phyloP scores from a whole-genome alignment of 2,797 vertebrate species.

The Enteromius fasciolatus region DNA sequence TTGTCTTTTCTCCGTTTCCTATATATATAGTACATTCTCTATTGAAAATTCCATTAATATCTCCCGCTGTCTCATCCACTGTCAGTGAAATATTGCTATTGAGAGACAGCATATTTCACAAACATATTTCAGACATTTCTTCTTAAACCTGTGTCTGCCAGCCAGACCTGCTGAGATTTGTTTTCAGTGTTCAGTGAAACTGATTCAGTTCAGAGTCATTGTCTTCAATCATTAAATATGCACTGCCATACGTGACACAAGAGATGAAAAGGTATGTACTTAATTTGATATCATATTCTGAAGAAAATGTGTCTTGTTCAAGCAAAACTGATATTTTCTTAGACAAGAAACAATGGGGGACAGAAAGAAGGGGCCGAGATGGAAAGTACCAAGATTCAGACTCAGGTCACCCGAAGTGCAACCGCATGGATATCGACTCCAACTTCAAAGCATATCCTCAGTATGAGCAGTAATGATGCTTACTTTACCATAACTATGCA shows the following conservation, averaged over 20 bases:
- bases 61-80: conserved; percentile 15
- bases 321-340: not conserved
- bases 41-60: conserved; percentile 41
- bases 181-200: conserved; percentile 8
- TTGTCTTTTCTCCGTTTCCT: conserved; percentile 23
- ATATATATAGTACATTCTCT: conserved; percentile 17
- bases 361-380: not conserved
- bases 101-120: conserved; percentile 25
- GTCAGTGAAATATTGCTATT: conserved; percentile 42
- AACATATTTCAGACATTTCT: conserved; percentile 8
- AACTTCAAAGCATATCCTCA: not conserved
- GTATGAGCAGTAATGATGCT: not conserved
- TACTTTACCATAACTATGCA: not conserved
- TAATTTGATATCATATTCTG: not conserved
- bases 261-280: not conserved
- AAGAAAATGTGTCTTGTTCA: not conserved
- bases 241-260: conserved; percentile 2
- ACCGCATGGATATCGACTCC: not conserved
- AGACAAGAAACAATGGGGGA: not conserved
- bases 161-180: conserved; percentile 24
- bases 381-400: not conserved
- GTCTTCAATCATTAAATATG: conserved; percentile 25
- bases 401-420: not conserved
- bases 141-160: conserved; percentile 20
- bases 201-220: not conserved